Base-by-base conservation (phyloP, 2,797 vertebrate genomes). In the Cynopterus sphinx region DNA sequence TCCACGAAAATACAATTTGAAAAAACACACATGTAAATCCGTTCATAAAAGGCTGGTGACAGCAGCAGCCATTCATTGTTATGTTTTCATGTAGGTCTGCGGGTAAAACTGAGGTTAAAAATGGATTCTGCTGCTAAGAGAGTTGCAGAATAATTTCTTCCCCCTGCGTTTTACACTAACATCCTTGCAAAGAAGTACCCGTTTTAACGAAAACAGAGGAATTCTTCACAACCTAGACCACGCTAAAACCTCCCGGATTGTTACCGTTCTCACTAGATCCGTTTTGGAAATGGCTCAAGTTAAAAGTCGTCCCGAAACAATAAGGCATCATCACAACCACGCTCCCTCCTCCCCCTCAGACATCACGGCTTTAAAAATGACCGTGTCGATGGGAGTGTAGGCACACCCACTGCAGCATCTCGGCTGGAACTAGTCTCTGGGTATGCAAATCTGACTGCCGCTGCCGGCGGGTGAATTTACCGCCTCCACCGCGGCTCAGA, bases 361-460 rank as follows among this genome's bases (percentile, higher is more conserved):
- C 53, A 41, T 16, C 92, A 55, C 68, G 55, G 84, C 79, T 67
- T 91, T 87, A 73, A 85, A 78, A 90, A 91, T 41, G 15, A 87
- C 93, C 63, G 67, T 73, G 91, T 63, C 49, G 5, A 19, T 12
- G 2, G 26, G 17, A 51, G 53, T 3, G 74, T 12, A 77, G 75
- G 87, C 92, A 96, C 97, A 87, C 93, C 91, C 93, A 81, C 71
- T 11, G 87, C 43, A 36, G 87, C 43, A 36, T 49, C 88, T 0
- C 41, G 5, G 1, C 79, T 0, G 49, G 67, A 57, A 68, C 31
- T 22, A 79, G 13, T 22, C 83, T 71, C 59, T 12, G 55, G 36
- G 31, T 77, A 36, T 63, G 89, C 91, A 53, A 73, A 91, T 59
- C 55, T 41, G 28, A 24, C 55, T 41, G 28, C 21, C 70, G 21